These are phyloP conservation scores for Ariolimax columbianus DNA, from an alignment of 2,888 invertebrate genomes.

Conservation along the genomic window DNA sequence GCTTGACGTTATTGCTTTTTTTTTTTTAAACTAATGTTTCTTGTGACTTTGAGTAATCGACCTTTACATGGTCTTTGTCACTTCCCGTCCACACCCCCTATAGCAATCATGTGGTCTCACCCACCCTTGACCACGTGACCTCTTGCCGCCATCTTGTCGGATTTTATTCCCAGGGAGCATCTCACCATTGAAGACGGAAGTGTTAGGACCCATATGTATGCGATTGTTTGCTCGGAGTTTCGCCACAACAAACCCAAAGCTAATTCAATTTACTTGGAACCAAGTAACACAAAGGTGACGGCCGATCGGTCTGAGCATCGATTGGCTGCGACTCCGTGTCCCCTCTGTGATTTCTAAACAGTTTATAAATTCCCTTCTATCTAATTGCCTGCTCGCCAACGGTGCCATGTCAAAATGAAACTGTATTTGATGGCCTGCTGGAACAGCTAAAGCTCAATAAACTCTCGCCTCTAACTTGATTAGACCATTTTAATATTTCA, in stretches of 20 bases:
- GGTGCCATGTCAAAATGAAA: conserved; percentile 65
- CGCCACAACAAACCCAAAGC: conserved; percentile 52
- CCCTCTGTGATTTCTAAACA: conserved; percentile 71
- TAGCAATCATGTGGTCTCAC: conserved; percentile 24
- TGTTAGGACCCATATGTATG: conserved; percentile 47
- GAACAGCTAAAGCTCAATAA: conserved; percentile 66
- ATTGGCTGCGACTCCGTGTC: conserved; percentile 53
- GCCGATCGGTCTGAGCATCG: conserved; percentile 52
- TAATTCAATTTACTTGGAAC: conserved; percentile 53
- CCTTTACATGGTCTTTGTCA: conserved; percentile 10
- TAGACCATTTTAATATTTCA: conserved; percentile 68
- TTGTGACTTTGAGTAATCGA: not conserved
- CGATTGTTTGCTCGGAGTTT: conserved; percentile 50
- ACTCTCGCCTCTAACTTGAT: conserved; percentile 63
- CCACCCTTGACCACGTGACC: not conserved
- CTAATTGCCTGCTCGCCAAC: conserved; percentile 58
- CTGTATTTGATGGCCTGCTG: conserved; percentile 63
- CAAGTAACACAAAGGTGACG: conserved; percentile 49
- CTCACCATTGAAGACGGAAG: conserved; percentile 44
- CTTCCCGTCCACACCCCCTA: conserved; percentile 3
- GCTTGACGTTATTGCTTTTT: not conserved
- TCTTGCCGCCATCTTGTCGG: conserved; percentile 44
- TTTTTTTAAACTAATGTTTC: not conserved
- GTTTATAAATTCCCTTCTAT: conserved; percentile 71
- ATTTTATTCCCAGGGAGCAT: conserved; percentile 44